Evolutionary conservation across 2,797 vertebrate species (phyloP).

Genomic region (Gephyroberyx darwinii): DNA sequence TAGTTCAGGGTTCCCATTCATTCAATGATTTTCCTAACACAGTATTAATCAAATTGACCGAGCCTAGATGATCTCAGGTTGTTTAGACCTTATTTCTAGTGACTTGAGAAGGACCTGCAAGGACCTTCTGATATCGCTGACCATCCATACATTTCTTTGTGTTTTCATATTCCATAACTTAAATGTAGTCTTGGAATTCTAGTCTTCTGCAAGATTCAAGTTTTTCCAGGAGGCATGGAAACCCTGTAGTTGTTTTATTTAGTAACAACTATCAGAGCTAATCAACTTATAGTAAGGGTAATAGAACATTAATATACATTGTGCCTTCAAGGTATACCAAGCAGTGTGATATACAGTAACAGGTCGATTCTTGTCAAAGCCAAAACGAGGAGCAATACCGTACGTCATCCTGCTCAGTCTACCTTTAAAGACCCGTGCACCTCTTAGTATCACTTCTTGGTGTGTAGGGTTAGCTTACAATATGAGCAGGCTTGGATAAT

Average conservation of each 20-base stretch:
- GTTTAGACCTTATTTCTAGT: too few relatives aligned
- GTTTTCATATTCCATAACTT: background rate
- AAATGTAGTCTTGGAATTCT: background rate
- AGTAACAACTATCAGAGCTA: background rate
- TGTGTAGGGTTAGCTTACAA: constrained; percentile 45
- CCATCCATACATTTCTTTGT: background rate
- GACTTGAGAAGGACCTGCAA: too few relatives aligned
- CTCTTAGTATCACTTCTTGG: constrained; percentile 20
- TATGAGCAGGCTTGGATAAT: constrained; percentile 69
- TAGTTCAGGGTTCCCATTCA: background rate
- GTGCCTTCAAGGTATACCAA: constrained; percentile 11
- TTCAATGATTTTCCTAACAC: too few relatives aligned
- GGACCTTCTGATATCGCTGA: background rate
- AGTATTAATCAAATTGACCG: too few relatives aligned
- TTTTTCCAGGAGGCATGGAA: background rate
- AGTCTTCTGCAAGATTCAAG: too few relatives aligned
- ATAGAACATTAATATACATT: constrained; percentile 10
- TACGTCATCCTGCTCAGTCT: constrained; percentile 21
- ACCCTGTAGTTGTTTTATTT: background rate
- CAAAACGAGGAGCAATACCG: background rate
- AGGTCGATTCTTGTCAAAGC: constrained; percentile 17
- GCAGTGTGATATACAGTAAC: constrained; percentile 19
- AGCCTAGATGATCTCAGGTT: too few relatives aligned
- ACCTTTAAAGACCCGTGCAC: constrained; percentile 38
- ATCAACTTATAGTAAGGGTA: constrained; percentile 11